Evolutionary conservation across 2,113 vertebrate genomes (phyloP), one percentile per base, ranked within the genome.

Genomic region (Dromaius novaehollandiae): DNA sequence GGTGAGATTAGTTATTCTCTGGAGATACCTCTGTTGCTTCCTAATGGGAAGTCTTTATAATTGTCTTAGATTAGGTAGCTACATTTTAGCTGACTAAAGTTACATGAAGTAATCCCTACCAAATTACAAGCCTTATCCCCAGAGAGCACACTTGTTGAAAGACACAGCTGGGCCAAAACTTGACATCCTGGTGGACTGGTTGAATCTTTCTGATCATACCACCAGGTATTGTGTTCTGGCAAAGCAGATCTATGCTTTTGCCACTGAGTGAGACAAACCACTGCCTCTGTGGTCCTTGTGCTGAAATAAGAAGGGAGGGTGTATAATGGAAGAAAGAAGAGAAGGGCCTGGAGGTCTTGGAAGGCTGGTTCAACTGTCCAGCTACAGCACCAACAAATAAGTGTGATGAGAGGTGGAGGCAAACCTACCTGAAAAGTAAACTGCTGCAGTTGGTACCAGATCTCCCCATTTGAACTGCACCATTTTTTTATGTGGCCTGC

Each of bases 401-500:
- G 8, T 8, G 4, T 32, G 9, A 5, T 42, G 60, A 38, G 34
- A 78, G 51, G 11, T 9, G 25, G 51, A 36, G 38, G 28, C 13
- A 82, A 61, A 56, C 18, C 13, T 44, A 20, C 7, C 8, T 44
- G 42, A 36, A 76, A 70, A 38, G 22, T 76, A 34, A 81, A 38
- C 13, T 58, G 26, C 19, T 51, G 25, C 10, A 20, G 20, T 4
- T 60, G 16, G 28, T 34, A 74, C 34, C 89, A 80, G 74, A n/a
- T 75, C 30, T 79, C 9, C 13, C 5, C 3, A 42, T 3, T 19
- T 69, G 26, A 88, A 44, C 18, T 36, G 21, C 25, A 7, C 13
- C 18, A 1, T 56, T 9, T 18, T 69, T 55, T 18, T 22, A 17
- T 0, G 2, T 42, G 25, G 26, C 20, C 12, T 4, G 1, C 12